Conservation (phyloP, 1,140 invertebrate genomes). For the Pseudomyrmex pallidus region DNA sequence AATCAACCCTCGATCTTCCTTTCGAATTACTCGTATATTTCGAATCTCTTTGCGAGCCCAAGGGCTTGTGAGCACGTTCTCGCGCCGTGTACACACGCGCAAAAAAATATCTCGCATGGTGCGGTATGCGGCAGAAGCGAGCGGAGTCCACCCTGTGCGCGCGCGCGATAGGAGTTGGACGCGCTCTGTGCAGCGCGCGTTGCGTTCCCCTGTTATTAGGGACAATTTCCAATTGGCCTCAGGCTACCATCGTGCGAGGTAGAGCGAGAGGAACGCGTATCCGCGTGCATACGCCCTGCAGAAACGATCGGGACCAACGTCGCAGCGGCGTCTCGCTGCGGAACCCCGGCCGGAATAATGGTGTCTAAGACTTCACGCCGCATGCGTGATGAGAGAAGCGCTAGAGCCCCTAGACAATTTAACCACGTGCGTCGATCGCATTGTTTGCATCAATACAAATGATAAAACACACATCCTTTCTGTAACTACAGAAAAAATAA, state of each 20-base stretch:
- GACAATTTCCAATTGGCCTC: conserved; percentile 84
- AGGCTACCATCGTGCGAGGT: conserved; percentile 70
- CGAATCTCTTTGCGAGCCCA: conserved; percentile 2
- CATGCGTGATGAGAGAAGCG: conserved; percentile 7
- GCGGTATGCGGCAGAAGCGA: conserved; percentile 70
- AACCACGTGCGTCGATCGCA: too few species aligned
- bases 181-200: conserved; percentile 59
- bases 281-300: conserved; percentile 38
- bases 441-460: too few species aligned
- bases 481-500: too few species aligned
- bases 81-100: conserved; percentile 15
- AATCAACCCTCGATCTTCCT: background rate
- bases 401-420: too few species aligned
- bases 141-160: conserved; percentile 60
- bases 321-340: conserved; percentile 3
- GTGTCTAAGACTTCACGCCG: background rate
- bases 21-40: conserved; percentile 41
- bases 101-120: conserved; percentile 57
- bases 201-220: conserved; percentile 84
- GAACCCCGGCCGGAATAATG: conserved; percentile 8
- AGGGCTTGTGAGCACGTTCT: background rate
- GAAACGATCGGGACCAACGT: conserved; percentile 43
- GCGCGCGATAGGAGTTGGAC: conserved; percentile 79
- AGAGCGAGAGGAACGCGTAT: conserved; percentile 36
- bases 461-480: too few species aligned